phyloP scores from a whole-genome alignment of 2,797 vertebrate species.

The Emydoidea blandingii region DNA sequence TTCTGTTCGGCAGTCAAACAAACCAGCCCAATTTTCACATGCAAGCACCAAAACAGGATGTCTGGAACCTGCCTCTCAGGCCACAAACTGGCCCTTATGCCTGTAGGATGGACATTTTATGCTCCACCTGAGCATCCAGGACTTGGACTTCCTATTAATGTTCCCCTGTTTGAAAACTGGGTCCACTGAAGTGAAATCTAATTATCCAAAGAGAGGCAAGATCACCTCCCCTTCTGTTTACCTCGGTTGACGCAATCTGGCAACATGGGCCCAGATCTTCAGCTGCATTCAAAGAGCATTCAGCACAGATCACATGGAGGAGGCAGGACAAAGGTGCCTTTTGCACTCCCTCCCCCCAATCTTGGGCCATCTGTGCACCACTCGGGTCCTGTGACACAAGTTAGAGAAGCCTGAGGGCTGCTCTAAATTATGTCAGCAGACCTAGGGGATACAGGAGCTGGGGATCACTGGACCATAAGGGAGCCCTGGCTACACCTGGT shows the following conservation, averaged over 20 bases:
- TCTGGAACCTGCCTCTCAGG: background rate
- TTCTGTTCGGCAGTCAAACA: background rate
- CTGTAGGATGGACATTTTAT: background rate
- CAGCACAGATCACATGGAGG: background rate
- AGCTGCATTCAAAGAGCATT: background rate
- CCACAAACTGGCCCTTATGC: background rate
- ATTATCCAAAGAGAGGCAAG: background rate
- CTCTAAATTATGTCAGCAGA: no score
- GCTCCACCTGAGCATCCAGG: accelerated
- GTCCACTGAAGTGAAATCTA: background rate
- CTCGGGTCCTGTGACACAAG: no score
- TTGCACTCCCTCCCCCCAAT: no score
- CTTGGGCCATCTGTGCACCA: no score
- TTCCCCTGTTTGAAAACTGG: accelerated
- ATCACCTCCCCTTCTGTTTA: accelerated
- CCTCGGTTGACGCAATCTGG: background rate
- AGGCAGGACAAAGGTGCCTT: background rate
- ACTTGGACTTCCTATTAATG: background rate
- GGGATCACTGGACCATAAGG: background rate
- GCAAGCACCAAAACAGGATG: background rate
- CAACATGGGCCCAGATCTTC: background rate
- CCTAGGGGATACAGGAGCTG: no score
- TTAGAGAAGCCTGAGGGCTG: no score
- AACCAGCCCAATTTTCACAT: no score
- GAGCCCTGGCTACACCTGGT: background rate